Conservation (phyloP, 2,888 invertebrate species). For the Ptychoptera albimana region DNA sequence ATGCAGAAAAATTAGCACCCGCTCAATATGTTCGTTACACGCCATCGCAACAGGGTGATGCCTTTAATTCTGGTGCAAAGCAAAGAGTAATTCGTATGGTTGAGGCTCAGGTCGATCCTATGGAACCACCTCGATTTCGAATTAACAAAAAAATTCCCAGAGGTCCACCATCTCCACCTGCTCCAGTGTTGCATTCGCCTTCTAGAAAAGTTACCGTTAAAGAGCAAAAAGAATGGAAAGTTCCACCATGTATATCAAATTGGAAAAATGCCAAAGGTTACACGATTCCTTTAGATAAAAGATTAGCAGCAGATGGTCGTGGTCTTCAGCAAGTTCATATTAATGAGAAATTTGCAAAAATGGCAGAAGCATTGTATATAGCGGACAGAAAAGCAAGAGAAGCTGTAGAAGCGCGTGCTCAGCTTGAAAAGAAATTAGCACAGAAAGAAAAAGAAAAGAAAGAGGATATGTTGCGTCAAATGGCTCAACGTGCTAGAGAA, state of each 20-base stretch:
- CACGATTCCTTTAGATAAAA: conserved; percentile 94
- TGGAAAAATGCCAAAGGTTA: conserved; percentile 99
- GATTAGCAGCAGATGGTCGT: conserved; percentile 94
- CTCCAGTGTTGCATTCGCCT: conserved; percentile 96
- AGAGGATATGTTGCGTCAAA: conserved; percentile 79
- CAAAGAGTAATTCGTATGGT: conserved; percentile 94
- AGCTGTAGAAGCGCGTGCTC: conserved; percentile 91
- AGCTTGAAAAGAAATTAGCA: conserved; percentile 88
- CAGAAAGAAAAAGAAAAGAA: conserved; percentile 98
- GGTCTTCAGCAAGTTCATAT: conserved; percentile 95
- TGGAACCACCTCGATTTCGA: conserved; percentile 97
- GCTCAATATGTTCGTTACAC: conserved; percentile 97
- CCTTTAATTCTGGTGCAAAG: conserved; percentile 93
- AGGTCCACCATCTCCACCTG: conserved; percentile 96
- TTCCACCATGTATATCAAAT: conserved; percentile 95
- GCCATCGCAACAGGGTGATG: conserved; percentile 89
- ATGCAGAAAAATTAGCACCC: conserved; percentile 83
- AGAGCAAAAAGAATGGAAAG: conserved; percentile 98
- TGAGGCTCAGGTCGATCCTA: conserved; percentile 87
- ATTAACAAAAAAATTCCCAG: conserved; percentile 98
- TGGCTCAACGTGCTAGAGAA: conserved; percentile 92
- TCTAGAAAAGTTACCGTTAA: conserved; percentile 95
- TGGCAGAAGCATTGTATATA: conserved; percentile 94
- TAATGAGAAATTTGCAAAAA: conserved; percentile 97
- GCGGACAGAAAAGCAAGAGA: conserved; percentile 95